phyloP scores from a whole-genome alignment of 2,113 vertebrate genomes.

The Malurus alboscapulatus region DNA sequence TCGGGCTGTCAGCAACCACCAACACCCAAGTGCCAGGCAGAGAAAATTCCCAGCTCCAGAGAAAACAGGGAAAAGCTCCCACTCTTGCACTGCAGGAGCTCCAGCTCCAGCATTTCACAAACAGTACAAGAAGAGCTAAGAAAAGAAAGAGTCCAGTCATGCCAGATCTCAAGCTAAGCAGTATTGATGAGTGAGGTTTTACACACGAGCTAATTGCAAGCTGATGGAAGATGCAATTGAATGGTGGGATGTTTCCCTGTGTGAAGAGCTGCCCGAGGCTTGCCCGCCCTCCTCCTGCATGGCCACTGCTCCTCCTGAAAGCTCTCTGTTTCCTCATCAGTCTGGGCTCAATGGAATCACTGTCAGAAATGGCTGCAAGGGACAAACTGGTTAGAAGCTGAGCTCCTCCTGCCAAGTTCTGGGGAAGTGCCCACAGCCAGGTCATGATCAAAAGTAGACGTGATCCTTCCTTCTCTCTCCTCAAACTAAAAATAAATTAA shows the following conservation, averaged over 20 bases:
- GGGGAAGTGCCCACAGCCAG: neutral
- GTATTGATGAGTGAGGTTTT: neutral
- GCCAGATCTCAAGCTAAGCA: neutral
- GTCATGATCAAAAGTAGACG: neutral
- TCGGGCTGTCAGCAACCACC: neutral
- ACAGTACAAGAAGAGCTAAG: neutral
- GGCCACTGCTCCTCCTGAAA: neutral
- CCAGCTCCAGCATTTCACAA: fast-evolving
- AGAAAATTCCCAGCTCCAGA: neutral
- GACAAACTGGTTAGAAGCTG: neutral
- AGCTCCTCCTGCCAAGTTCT: neutral
- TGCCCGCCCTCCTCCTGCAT: fast-evolving
- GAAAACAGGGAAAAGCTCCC: neutral
- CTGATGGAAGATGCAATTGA: neutral
- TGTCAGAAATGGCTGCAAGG: neutral
- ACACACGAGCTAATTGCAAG: neutral
- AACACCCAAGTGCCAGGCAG: neutral
- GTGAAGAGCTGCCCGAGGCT: neutral
- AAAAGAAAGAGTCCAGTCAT: neutral
- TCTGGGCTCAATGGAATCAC: neutral
- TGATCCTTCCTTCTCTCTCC: neutral
- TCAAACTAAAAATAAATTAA: neutral
- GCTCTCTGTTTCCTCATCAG: neutral
- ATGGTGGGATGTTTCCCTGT: neutral
- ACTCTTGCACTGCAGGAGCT: neutral